Evolutionary conservation across 1,140 invertebrate genomes (phyloP).

Genomic region (Aphidius ervi): DNA sequence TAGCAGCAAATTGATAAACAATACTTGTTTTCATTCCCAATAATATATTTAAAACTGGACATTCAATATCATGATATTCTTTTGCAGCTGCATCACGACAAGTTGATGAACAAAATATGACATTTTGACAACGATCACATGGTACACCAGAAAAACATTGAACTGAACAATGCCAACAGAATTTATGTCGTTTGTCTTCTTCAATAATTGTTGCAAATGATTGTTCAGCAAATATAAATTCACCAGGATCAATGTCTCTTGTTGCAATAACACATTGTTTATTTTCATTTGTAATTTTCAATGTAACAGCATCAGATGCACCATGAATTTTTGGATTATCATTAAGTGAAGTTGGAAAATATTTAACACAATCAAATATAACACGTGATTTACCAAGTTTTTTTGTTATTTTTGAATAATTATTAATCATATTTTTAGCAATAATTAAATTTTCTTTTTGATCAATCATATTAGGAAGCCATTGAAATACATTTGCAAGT

Average conservation of each 20-base stretch:
- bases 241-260: constrained; percentile 63
- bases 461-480: too few species aligned
- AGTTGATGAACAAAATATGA: constrained; percentile 66
- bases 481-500: background rate
- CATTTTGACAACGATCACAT: constrained; percentile 60
- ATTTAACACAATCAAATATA: constrained; percentile 1
- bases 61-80: constrained; percentile 73
- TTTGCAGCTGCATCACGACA: constrained; percentile 62
- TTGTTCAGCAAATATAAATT: constrained; percentile 70
- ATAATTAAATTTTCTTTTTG: too few species aligned
- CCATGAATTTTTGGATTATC: constrained; percentile 9
- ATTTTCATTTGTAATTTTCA: constrained; percentile 42
- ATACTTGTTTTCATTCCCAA: constrained; percentile 56
- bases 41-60: constrained; percentile 61
- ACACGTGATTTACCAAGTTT: background rate
- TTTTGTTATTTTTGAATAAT: background rate
- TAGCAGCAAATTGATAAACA: background rate
- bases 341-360: background rate
- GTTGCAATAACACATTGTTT: constrained; percentile 62
- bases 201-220: constrained; percentile 67
- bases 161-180: constrained; percentile 73
- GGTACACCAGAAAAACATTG: constrained; percentile 59
- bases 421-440: too few species aligned
- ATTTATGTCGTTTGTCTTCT: constrained; percentile 55
- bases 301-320: background rate